These are phyloP conservation scores for Dallia pectoralis DNA, from an alignment of 2,797 vertebrate species.

Conservation along the genomic window DNA sequence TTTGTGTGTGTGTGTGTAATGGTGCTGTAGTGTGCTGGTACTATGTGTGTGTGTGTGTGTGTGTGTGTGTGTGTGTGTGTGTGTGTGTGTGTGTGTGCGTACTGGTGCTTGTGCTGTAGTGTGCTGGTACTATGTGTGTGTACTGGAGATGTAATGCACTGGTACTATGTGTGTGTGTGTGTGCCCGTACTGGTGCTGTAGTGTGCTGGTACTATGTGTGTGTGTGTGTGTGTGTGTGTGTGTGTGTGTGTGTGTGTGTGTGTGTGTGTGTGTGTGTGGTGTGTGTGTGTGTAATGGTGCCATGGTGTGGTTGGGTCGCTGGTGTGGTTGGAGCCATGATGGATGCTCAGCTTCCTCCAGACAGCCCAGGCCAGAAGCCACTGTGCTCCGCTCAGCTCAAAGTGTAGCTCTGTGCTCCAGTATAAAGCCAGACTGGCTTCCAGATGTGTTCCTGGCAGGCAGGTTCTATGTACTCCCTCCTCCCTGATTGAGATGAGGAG, in stretches of 20 bases:
- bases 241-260: not conserved
- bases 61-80: slow-evolving; percentile 4
- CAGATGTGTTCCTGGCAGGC: not conserved
- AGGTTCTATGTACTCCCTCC: too few relatives aligned
- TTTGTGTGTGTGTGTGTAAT: not conserved
- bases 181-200: not conserved
- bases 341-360: not conserved
- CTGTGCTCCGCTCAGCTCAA: not conserved
- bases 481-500: not conserved
- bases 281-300: not conserved
- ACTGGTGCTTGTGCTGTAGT: too few relatives aligned
- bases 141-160: too few relatives aligned
- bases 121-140: not conserved
- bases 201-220: not conserved
- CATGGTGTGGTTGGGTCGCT: not conserved
- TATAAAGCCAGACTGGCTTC: not conserved
- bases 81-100: not conserved
- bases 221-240: not conserved
- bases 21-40: too few relatives aligned
- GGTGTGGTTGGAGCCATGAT: not conserved
- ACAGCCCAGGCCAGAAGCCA: not conserved
- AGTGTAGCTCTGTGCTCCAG: not conserved
- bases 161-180: not conserved
- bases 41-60: not conserved
- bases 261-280: not conserved